Conservation (phyloP, 1,140 invertebrate genomes). For the Schlechtendalia chinensis region DNA sequence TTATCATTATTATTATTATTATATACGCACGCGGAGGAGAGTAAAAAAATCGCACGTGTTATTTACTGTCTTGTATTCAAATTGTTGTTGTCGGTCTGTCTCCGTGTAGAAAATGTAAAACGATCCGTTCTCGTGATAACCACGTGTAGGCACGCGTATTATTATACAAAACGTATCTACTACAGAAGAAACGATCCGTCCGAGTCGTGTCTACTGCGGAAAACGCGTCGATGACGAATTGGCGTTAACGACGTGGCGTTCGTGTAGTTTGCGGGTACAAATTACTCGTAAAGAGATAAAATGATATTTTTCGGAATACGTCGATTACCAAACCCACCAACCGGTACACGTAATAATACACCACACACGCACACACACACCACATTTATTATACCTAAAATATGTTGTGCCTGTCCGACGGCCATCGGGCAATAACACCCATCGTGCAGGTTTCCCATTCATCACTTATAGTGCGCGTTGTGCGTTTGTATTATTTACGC, state of each 20-base stretch:
- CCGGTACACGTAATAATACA: too few relatives aligned
- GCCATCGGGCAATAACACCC: too few relatives aligned
- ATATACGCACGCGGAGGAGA: not conserved
- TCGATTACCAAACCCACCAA: too few relatives aligned
- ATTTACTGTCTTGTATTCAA: not conserved
- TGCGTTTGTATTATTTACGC: not conserved
- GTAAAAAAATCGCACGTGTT: conserved; percentile 2
- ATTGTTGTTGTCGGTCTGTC: not conserved
- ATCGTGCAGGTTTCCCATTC: too few relatives aligned
- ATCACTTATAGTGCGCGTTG: not conserved
- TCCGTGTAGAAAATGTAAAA: not conserved
- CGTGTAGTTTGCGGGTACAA: too few relatives aligned
- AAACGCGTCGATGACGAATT: too few relatives aligned
- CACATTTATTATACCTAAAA: not conserved
- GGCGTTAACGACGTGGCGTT: too few relatives aligned
- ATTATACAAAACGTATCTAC: too few relatives aligned
- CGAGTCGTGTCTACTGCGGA: too few relatives aligned
- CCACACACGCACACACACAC: not conserved
- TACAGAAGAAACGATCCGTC: too few relatives aligned
- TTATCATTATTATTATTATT: not conserved
- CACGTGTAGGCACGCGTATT: not conserved
- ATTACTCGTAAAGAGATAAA: too few relatives aligned
- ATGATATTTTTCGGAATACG: too few relatives aligned
- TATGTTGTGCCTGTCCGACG: not conserved
- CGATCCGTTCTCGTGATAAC: not conserved